Conservation (phyloP, 2,113 vertebrate genomes). For the human region GRCh38 chr17:62973501-62974000, state of each 20-base stretch:
- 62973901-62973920: conserved; percentile 30
- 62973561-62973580: background rate
- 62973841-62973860: background rate
- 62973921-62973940: conserved; percentile 23
- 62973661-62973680: background rate
- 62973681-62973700: background rate
- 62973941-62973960: background rate
- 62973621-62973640: conserved; percentile 8
- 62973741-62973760: background rate
- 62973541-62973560: background rate
- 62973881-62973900: background rate
- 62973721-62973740: background rate
- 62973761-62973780: conserved; percentile 5
- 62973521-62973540: background rate
- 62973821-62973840: conserved; percentile 48
- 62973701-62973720: conserved; percentile 14
- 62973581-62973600: conserved; percentile 33
- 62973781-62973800: background rate
- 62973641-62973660: conserved; percentile 44
- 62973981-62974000: conserved; percentile 25
- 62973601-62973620: background rate
- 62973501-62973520: background rate
- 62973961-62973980: conserved; percentile 26
- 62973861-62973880: conserved; percentile 41
- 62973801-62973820: conserved; percentile 46